phyloP scores from a whole-genome alignment of 2,888 invertebrate species.

The Chymomyza amoena region DNA sequence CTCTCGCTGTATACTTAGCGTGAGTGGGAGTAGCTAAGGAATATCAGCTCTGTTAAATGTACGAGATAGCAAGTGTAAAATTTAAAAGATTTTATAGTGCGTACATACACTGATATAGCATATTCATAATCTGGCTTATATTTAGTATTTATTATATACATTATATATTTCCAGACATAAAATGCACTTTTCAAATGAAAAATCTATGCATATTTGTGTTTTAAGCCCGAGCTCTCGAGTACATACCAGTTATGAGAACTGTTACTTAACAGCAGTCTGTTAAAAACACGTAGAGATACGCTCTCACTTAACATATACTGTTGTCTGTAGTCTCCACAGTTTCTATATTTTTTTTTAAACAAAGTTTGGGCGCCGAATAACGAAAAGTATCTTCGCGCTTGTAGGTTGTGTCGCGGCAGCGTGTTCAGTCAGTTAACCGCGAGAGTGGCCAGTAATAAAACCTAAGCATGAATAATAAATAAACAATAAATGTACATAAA shows the following conservation, averaged over 20 bases:
- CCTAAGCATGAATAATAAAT: not conserved
- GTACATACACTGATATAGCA: not conserved
- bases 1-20: conserved; percentile 7
- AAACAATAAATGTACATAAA: not conserved
- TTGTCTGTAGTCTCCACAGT: not conserved
- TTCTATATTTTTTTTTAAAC: not conserved
- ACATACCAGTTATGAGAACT: not conserved
- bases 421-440: not conserved
- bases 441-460: not conserved
- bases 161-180: too few species aligned
- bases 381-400: not conserved
- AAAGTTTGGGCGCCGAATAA: not conserved
- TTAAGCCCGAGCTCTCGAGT: not conserved
- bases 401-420: not conserved
- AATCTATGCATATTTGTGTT: not conserved
- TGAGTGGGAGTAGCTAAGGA: too few species aligned
- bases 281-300: too few species aligned
- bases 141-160: too few species aligned
- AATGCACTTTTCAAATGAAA: too few species aligned
- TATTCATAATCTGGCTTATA: too few species aligned
- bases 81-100: not conserved
- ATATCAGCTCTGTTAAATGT: not conserved
- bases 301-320: not conserved
- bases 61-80: not conserved
- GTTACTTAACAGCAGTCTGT: not conserved